Percentiles rank a stretch among this genome's conserved stretches.
Evolutionary conservation across 2,888 invertebrate species (phyloP).

Genomic region (Abscondita cerata): DNA sequence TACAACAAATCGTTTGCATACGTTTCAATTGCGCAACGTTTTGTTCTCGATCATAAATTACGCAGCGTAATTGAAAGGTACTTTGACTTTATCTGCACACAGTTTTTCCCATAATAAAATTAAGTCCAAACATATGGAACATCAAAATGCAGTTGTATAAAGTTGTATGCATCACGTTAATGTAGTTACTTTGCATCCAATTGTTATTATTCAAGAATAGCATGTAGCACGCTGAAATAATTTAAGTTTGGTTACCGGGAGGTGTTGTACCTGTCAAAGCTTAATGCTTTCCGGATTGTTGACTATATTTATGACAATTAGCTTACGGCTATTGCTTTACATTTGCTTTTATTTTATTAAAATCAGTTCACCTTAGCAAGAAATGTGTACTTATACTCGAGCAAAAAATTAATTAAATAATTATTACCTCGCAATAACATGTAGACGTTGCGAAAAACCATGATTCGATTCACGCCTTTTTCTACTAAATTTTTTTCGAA

Average conservation of each 20-base stretch:
- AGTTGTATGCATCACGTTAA: conserved; percentile 13
- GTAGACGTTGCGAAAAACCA: conserved; percentile 5
- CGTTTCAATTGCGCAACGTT: no score
- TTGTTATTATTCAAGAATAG: conserved; percentile 30
- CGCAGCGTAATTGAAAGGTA: no score
- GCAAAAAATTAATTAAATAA: background rate
- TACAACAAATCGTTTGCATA: no score
- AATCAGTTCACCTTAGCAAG: no score
- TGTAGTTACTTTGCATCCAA: conserved; percentile 24
- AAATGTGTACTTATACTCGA: no score
- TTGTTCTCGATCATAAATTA: no score
- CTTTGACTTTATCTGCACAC: no score
- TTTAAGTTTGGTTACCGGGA: conserved; percentile 23
- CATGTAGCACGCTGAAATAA: conserved; percentile 26
- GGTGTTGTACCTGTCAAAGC: conserved; percentile 27
- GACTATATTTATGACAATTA: conserved; percentile 21
- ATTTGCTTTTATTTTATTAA: conserved; percentile 14
- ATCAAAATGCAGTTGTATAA: conserved; percentile 17
- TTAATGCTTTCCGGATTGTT: conserved; percentile 31
- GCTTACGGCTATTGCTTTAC: conserved; percentile 17
- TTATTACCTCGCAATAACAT: background rate
- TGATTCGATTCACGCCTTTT: background rate
- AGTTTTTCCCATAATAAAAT: background rate
- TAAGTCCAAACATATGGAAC: background rate
- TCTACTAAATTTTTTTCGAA: background rate